phyloP scores from a whole-genome alignment of 2,113 vertebrate species.

The rat (Rattus norvegicus) region DNA sequence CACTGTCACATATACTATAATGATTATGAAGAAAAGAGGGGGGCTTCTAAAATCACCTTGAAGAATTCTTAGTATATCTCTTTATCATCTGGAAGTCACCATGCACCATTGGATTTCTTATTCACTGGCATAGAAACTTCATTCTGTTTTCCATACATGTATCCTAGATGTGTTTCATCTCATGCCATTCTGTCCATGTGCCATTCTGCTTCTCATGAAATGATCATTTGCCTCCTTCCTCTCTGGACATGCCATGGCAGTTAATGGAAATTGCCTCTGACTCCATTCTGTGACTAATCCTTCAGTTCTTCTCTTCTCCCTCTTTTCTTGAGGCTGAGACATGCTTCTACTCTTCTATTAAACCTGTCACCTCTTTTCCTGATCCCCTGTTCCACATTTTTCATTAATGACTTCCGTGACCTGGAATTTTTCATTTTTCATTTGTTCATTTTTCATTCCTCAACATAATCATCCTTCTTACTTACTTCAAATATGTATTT shows the following conservation, averaged over 20 bases:
- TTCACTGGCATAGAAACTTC: neutral
- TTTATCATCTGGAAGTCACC: neutral
- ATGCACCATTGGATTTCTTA: neutral
- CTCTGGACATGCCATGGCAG: neutral
- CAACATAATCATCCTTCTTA: conserved; percentile 1
- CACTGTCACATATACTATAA: neutral
- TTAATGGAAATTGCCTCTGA: neutral
- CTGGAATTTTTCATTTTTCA: conserved; percentile 15
- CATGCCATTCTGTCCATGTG: neutral
- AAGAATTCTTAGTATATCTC: neutral
- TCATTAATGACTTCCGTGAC: neutral
- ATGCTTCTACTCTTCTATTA: neutral
- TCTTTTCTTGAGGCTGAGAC: neutral
- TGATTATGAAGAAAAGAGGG: neutral
- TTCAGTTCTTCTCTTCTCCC: neutral
- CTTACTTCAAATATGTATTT: conserved; percentile 3
- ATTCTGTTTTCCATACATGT: neutral
- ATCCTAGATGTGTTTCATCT: neutral
- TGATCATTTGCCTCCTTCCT: neutral
- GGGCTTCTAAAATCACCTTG: neutral
- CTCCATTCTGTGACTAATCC: neutral
- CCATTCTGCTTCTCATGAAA: neutral
- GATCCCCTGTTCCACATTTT: neutral
- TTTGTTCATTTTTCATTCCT: conserved; percentile 26
- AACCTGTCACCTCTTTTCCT: neutral